Base-by-base conservation (phyloP, 2,888 invertebrate species). In the Lycaena phlaeas region DNA sequence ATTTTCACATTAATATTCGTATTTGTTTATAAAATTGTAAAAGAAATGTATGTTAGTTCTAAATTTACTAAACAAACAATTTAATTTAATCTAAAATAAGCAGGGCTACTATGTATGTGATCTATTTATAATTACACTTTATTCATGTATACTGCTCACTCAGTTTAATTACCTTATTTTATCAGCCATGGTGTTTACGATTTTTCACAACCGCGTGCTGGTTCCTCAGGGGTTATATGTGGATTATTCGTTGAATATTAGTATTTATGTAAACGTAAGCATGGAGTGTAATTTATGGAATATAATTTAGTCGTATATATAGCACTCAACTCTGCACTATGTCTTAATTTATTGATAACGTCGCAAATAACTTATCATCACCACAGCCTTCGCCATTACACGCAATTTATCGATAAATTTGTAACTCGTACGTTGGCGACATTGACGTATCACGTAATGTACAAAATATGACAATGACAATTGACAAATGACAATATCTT, bases 161-260 rank as follows among this genome's bases (percentile, higher is more conserved):
- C 10, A 15, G 11, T 17, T 9, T 28, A 27, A 53, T 51, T 59
- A 79, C 79, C 67, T 73, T 61, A 79, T 76, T 74, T 77, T 78
- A 48, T 76, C 76, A 46, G 67, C 68, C 76, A 76, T 76, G 44
- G 45, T 43, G 42, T 45, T 40, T 15, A 18, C 28, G 15, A 26
- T 27, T 9, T 12, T 34, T 18, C n/a, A 18, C 12, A 34, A 34
- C 34, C 34, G 34, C 34, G 34, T 34, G 34, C 34, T 18, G 12
- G 11, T 11, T 31, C 22, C 11, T 34, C 34, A 11, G 18, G 34
- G 34, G 34, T 34, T 31, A 34, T 22, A 18, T 1, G 7, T 6
- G n/a, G n/a, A 18, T 31, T 14, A 1, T 15, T 10, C 4, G n/a
- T 5, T n/a, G 4, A n/a, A 29, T 9, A 3, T 5, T 30, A 9